phyloP scores from a whole-genome alignment of 2,888 invertebrate species.

The Drosophila longiperda region DNA sequence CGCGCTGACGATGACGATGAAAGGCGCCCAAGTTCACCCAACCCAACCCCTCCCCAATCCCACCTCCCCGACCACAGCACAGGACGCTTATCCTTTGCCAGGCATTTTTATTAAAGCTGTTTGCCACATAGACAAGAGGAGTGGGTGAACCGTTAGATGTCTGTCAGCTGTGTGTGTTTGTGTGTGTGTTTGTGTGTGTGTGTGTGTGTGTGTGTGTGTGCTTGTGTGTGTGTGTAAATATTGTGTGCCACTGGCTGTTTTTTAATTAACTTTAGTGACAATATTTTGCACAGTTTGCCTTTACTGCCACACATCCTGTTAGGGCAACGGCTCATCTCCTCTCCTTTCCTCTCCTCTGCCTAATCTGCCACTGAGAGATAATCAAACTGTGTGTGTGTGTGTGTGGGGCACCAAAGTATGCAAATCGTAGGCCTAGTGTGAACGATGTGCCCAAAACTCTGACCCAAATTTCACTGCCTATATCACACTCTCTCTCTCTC shows the following conservation, averaged over 20 bases:
- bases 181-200: slow-evolving; percentile 28
- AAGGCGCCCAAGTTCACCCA: not conserved
- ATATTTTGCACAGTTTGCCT: slow-evolving; percentile 72
- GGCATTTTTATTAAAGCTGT: slow-evolving; percentile 75
- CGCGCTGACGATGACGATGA: slow-evolving; percentile 58
- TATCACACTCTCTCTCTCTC: slow-evolving; percentile 10
- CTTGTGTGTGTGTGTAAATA: slow-evolving; percentile 38
- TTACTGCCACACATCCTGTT: slow-evolving; percentile 4
- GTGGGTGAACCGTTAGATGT: not conserved
- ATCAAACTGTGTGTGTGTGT: slow-evolving; percentile 63
- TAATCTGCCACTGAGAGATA: slow-evolving; percentile 57
- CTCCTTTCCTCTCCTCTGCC: not conserved
- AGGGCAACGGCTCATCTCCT: not conserved
- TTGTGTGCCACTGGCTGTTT: slow-evolving; percentile 74
- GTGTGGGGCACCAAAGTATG: slow-evolving; percentile 53
- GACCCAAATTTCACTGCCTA: slow-evolving; percentile 58
- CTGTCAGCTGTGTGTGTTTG: slow-evolving; percentile 20
- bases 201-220: slow-evolving; percentile 23
- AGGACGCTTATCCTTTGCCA: slow-evolving; percentile 19
- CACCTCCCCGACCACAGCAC: not conserved
- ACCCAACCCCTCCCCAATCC: not conserved
- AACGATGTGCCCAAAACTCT: slow-evolving; percentile 43
- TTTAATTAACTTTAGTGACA: slow-evolving; percentile 81
- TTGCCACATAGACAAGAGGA: slow-evolving; percentile 23
- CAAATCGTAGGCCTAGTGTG: slow-evolving; percentile 66